These are phyloP conservation scores for Miltochrista miniata DNA, from an alignment of 2,888 invertebrate genomes.

Conservation along the genomic window DNA sequence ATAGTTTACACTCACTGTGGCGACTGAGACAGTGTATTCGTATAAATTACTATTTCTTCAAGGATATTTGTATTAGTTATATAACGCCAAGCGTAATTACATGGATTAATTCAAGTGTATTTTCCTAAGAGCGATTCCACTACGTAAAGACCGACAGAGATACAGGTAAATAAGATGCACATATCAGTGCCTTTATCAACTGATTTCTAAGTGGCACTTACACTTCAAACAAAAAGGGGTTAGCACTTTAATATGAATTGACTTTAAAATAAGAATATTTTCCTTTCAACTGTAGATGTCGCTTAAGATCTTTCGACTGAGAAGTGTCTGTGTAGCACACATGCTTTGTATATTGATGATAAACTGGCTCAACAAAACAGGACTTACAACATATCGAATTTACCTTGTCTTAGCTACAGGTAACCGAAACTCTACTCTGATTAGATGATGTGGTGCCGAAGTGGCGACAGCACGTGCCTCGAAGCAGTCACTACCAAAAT, in stretches of 20 bases:
- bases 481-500: background rate
- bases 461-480: background rate
- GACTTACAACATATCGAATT: background rate
- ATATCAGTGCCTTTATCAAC: background rate
- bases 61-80: slow-evolving; percentile 10
- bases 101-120: slow-evolving; percentile 6
- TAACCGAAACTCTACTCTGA: background rate
- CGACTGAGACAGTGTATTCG: slow-evolving; percentile 2
- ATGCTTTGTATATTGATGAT: background rate
- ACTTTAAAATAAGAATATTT: background rate
- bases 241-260: background rate
- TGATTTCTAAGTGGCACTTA: background rate
- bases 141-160: slow-evolving; percentile 7
- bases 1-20: slow-evolving; percentile 3
- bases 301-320: background rate
- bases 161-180: slow-evolving; percentile 4
- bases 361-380: background rate
- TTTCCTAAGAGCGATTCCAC: slow-evolving; percentile 13
- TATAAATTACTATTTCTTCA: slow-evolving; percentile 12
- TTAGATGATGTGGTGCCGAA: background rate
- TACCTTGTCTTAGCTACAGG: background rate
- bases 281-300: background rate
- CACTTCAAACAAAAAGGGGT: background rate
- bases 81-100: slow-evolving; percentile 16
- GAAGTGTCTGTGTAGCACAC: background rate